These are phyloP conservation scores for Amniataba percoides DNA, from an alignment of 2,797 vertebrate species.

Conservation along the genomic window DNA sequence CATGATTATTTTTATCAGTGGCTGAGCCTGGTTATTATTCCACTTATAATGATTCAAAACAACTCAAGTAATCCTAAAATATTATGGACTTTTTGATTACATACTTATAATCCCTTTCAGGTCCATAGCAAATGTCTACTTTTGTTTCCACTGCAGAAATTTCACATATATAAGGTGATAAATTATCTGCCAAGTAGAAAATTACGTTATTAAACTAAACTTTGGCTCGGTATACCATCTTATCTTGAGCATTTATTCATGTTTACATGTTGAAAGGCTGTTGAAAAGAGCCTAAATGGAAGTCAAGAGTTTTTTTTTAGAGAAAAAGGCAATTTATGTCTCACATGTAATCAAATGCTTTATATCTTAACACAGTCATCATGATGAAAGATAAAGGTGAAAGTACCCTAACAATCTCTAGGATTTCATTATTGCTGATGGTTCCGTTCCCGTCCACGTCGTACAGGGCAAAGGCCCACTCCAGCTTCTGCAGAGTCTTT, in stretches of 20 bases:
- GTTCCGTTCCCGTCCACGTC: conserved; percentile 94
- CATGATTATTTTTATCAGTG: background rate
- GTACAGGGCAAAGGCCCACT: conserved; percentile 96
- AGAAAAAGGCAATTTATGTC: background rate
- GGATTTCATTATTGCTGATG: conserved; percentile 93
- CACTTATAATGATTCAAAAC: background rate
- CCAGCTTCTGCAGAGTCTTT: conserved; percentile 91
- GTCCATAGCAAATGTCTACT: background rate
- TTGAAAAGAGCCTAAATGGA: background rate
- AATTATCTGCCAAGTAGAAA: background rate
- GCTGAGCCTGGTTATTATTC: background rate
- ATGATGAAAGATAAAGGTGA: background rate
- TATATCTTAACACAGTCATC: background rate
- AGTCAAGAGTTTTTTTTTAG: background rate
- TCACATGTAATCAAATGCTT: background rate
- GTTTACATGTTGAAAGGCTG: background rate
- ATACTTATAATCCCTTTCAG: background rate
- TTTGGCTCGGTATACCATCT: background rate
- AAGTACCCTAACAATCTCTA: conserved; percentile 91
- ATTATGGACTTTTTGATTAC: background rate
- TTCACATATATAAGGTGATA: background rate
- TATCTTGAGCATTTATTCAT: background rate
- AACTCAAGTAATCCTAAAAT: background rate
- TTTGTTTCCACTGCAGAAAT: background rate
- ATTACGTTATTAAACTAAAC: background rate